Evolutionary conservation across 2,797 vertebrate species (phyloP), one percentile per base, ranked within the genome.

Genomic region (Nannoperca obscura): DNA sequence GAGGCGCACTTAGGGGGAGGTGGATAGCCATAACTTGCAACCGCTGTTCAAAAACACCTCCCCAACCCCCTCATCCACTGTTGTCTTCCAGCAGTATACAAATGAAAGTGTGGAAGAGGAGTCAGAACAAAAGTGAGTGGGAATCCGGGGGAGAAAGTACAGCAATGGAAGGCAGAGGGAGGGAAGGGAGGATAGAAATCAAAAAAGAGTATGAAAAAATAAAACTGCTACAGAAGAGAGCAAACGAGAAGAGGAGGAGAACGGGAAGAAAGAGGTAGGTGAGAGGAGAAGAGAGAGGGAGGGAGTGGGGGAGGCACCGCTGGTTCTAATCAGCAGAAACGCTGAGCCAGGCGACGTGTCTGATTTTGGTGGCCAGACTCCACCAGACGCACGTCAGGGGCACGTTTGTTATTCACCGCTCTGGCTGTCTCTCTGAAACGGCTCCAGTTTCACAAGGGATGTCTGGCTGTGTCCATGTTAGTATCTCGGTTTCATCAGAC

Each of bases 301-400:
- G 65, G 59, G 68, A 40, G 55, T 0, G n/a, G 72, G 78, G 78
- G 78, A 67, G 81, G 78, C 71, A 78, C 85, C 24, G 80, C 89
- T 94, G 93, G 83, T 93, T 94, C 81, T 88, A 93, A 94, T 94
- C 93, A 94, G 78, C 74, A 94, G 87, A 94, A 94, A 82, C 14
- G 92, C 94, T 94, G 94, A 95, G 93, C 91, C 92, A 63, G 84
- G 91, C 84, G 77, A 78, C 53, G 73, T 53, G 89, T 91, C 88
- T 86, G 91, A 92, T 88, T 91, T 74, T 88, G 88, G 91, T 57
- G 88, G 92, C 92, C 88, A 91, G 94, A 91, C 85, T 88, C 77
- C 74, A 73, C 69, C 83, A 76, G 85, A 87, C 86, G 30, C 83
- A 82, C 54, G 52, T 86, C 76, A 78, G 85, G 88, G 89, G 82